Evolutionary conservation across 2,113 vertebrate species (phyloP), one percentile per base, ranked within the genome.

Genomic region (Passerina amoena): DNA sequence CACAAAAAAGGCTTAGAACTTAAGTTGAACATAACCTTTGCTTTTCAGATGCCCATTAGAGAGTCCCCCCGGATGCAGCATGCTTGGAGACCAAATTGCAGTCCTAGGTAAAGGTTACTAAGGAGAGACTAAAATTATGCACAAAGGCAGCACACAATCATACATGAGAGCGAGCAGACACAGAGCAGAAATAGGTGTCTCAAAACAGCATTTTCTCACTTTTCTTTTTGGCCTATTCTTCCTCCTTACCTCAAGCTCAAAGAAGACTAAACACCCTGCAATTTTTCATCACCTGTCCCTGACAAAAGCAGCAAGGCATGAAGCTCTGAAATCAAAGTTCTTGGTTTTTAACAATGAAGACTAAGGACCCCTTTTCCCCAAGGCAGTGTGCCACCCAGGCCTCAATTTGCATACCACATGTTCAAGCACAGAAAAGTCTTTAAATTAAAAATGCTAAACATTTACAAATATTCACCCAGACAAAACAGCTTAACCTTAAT

Each of bases 381-480:
- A 20, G 71, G 64, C 71, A 73, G 71, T 38, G 16, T 71, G 54
- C 7, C 27, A 72, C 53, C 25, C 30, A 75, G 40, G 35, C 31
- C 56, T 77, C 73, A 68, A 69, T 91, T 84, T 86, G 51, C 38
- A 77, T 37, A 56, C 16, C 24, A 38, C 24, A 3, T 33, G 54
- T 84, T 82, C 65, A 84, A 86, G 50, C 69, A 92, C 30, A 85
- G 50, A 65, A 73, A 65, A 64, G 54, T 38, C 42, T 71, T 90
- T 86, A 78, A 78, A 90, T 94, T 86, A 94, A 83, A 47, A 79
- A 75, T 40, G 35, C 31, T 78, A 77, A 94, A 35, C 71, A 92
- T 71, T 85, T 94, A 89, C 69, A 92, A 95, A 82, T 86, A 86
- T 82, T 95, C 60, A 84, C 61, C 13, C 30, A 76, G 40, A 79